phyloP scores from a whole-genome alignment of 2,113 vertebrate species.

The Antennarius striatus region DNA sequence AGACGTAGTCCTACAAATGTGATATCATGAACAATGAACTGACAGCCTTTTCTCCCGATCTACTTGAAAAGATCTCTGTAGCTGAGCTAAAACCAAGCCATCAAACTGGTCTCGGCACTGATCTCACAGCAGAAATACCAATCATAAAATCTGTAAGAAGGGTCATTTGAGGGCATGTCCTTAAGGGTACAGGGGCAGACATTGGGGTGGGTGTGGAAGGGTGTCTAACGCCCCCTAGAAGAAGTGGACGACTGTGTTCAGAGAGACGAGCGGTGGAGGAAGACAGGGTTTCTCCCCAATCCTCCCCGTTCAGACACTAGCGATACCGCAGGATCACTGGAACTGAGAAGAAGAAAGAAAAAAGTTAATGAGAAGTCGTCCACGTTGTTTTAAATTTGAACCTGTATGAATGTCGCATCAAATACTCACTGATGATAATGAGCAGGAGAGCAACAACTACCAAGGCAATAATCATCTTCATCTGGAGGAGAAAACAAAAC shows the following conservation, averaged over 20 bases:
- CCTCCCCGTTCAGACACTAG: conserved; percentile 61
- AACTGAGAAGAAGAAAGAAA: conserved; percentile 61
- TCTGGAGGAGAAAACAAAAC: conserved; percentile 75
- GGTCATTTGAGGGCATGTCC: conserved; percentile 24
- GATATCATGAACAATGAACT: conserved; percentile 34
- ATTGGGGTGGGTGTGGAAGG: conserved; percentile 41
- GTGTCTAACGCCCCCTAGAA: conserved; percentile 56
- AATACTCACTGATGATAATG: conserved; percentile 92
- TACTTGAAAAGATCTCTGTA: conserved; percentile 20
- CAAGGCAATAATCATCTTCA: conserved; percentile 91
- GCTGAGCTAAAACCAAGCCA: neutral
- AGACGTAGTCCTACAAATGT: neutral
- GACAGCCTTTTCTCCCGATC: conserved; percentile 31
- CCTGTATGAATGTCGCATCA: neutral
- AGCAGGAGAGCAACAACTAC: conserved; percentile 87
- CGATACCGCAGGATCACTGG: conserved; percentile 80
- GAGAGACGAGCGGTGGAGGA: conserved; percentile 37
- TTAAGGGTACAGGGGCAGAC: conserved; percentile 21
- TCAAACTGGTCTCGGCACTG: conserved; percentile 29
- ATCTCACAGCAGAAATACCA: conserved; percentile 38
- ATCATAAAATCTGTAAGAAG: conserved; percentile 40
- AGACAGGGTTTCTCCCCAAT: conserved; percentile 12
- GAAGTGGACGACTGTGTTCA: conserved; percentile 58
- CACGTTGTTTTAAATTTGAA: neutral
- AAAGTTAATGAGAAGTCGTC: neutral